phyloP scores from a whole-genome alignment of 2,113 vertebrate species.

The Eudorcas thomsonii region DNA sequence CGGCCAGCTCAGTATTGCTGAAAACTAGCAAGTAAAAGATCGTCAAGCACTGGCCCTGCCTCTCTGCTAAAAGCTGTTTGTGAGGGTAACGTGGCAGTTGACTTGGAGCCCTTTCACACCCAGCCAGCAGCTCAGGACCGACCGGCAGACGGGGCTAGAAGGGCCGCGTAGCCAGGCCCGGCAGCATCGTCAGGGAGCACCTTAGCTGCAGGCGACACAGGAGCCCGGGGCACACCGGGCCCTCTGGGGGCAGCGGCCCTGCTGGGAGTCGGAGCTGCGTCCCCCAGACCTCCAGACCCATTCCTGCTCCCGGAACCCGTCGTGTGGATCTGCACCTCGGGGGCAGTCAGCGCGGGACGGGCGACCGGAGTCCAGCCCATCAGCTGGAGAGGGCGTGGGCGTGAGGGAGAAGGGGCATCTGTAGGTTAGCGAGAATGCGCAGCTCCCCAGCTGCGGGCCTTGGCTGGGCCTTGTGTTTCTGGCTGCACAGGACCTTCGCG shows the following conservation, averaged over 20 bases:
- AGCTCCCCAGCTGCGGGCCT: fast-evolving
- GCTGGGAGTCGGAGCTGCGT: too few relatives aligned
- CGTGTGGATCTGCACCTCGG: not conserved
- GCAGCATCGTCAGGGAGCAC: fast-evolving
- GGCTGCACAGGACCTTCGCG: not conserved
- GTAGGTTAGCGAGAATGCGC: fast-evolving
- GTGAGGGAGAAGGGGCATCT: fast-evolving
- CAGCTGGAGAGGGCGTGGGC: fast-evolving
- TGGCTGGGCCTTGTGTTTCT: not conserved
- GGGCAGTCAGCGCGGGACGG: fast-evolving
- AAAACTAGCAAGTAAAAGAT: not conserved
- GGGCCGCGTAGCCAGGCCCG: fast-evolving
- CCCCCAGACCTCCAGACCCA: not conserved
- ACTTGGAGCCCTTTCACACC: not conserved
- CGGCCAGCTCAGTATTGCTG: not conserved
- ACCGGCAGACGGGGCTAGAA: fast-evolving
- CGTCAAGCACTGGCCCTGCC: fast-evolving
- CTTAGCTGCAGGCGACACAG: not conserved
- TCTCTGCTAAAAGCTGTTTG: not conserved
- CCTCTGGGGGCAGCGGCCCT: not conserved
- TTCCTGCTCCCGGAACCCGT: too few relatives aligned
- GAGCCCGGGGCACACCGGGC: not conserved
- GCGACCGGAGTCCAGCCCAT: fast-evolving
- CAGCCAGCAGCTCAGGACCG: fast-evolving
- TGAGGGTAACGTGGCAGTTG: not conserved